phyloP scores from a whole-genome alignment of 2,797 vertebrate species.

The Labeo calbasu region DNA sequence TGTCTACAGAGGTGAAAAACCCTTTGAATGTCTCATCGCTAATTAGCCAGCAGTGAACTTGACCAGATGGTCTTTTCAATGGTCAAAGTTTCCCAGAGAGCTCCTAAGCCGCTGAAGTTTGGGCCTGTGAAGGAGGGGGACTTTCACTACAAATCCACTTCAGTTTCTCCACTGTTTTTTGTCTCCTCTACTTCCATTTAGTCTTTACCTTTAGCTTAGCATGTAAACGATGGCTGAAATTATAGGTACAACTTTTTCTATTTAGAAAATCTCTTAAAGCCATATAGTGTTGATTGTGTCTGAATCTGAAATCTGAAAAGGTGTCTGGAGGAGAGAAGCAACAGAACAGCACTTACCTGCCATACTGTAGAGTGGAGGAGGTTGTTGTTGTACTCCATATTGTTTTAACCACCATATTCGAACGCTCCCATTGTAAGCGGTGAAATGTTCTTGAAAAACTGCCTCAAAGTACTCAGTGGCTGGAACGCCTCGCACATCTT shows the following conservation, averaged over 20 bases:
- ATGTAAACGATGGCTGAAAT: neutral
- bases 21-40: constrained; percentile 52
- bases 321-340: neutral
- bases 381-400: constrained; percentile 90
- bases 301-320: neutral
- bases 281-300: neutral
- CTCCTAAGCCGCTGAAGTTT: constrained; percentile 48
- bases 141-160: constrained; percentile 48
- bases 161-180: neutral
- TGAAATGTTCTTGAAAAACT: constrained; percentile 82
- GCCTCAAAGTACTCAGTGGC: constrained; percentile 79
- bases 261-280: neutral
- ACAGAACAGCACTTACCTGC: constrained; percentile 75
- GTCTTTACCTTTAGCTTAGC: neutral
- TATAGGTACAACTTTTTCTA: neutral
- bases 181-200: neutral
- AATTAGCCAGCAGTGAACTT: constrained; percentile 62
- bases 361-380: constrained; percentile 85
- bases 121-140: constrained; percentile 32
- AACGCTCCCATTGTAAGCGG: constrained; percentile 80
- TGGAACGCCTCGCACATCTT: constrained; percentile 80
- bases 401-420: constrained; percentile 92
- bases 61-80: constrained; percentile 60
- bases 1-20: constrained; percentile 25
- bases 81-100: constrained; percentile 52